Evolutionary conservation across 2,888 invertebrate species (phyloP), one percentile per base, ranked within the genome.

Genomic region (Hipparchia sbordonii): DNA sequence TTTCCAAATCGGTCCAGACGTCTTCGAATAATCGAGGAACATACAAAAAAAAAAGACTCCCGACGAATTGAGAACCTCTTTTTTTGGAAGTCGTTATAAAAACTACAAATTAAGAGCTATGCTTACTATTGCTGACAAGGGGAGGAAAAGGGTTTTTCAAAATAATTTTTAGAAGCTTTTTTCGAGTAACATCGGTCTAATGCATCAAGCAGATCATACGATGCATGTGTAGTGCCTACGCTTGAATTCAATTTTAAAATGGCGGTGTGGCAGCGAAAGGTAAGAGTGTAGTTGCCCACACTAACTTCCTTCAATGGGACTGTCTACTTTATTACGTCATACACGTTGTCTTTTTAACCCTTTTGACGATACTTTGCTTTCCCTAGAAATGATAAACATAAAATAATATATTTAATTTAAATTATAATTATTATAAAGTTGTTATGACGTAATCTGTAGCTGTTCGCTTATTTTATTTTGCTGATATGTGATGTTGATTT

Each of bases 201-300:
- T 63, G 52, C 54, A 56, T 51, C 60, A 13, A 62, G 54, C 67
- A 54, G 46, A 39, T 39, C 39, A 39, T 39, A 4, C 46, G 3
- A 72, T 79, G 39, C 79, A 82, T 80, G 80, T 80, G 12, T 71
- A 74, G 79, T 78, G 77, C 71, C 72, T 56, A 54, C 77, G 48
- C 71, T 62, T 71, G 59, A 69, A 69, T 57, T 77, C 81, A 77
- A 81, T 80, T 63, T 48, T 23, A 84, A 76, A 70, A 84, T 84
- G 89, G 88, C 88, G 90, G 89, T 86, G 86, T 88, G 90, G 89
- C 86, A 85, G 82, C 79, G 74, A 79, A 80, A 79, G 81, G 85
- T 84, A 83, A 87, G 89, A 85, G 89, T 91, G 87, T 86, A 84
- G 83, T 85, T 87, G 86, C 81, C 89, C 90, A 91, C 91, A 90